Evolutionary conservation across 2,797 vertebrate species (phyloP).

Genomic region (Synaphobranchus kaupii): DNA sequence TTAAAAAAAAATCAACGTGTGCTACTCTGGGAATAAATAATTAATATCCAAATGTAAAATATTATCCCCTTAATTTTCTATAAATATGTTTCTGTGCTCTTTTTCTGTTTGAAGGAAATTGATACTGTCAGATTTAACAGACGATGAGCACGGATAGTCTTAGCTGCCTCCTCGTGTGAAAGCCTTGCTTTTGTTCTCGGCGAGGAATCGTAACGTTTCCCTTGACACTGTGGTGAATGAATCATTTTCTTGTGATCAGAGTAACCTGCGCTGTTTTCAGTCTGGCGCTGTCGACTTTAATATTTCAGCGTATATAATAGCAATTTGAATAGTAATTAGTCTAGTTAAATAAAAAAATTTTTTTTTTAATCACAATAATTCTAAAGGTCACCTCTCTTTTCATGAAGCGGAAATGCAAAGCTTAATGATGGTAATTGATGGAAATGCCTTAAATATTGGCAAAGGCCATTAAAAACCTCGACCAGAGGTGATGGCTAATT

Average conservation of each 20-base stretch:
- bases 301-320: slow-evolving; percentile 20
- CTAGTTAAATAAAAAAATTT: slow-evolving; percentile 3
- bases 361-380: neutral
- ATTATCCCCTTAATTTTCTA: neutral
- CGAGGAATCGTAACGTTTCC: neutral
- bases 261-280: slow-evolving; percentile 13
- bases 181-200: slow-evolving; percentile 17
- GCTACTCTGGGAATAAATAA: slow-evolving; percentile 5
- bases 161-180: slow-evolving; percentile 6
- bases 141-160: neutral
- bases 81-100: neutral
- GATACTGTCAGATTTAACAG: neutral
- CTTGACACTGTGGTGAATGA: neutral
- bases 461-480: neutral
- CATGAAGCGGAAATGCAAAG: neutral
- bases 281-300: neutral
- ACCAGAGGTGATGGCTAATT: neutral
- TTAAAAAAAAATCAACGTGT: neutral
- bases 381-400: slow-evolving; percentile 16
- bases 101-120: slow-evolving; percentile 1
- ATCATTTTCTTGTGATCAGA: slow-evolving; percentile 18
- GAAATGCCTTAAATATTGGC: neutral
- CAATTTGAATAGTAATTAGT: slow-evolving; percentile 15
- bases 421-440: neutral
- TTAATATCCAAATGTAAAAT: neutral